Conservation (phyloP, 1,140 invertebrate species). For the Agraylea sexmaculata region DNA sequence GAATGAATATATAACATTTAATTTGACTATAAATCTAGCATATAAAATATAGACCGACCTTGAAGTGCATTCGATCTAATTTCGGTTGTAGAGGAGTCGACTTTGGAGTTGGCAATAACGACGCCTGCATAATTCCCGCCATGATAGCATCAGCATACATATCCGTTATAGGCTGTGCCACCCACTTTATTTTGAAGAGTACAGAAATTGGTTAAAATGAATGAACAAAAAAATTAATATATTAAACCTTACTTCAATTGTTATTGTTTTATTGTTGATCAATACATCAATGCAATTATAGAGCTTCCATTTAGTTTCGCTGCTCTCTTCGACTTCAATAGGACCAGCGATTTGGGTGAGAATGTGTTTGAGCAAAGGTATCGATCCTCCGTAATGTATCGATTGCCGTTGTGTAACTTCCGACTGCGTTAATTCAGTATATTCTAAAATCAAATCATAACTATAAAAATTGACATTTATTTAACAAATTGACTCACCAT, state of each 20-base stretch:
- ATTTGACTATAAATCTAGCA: too few species aligned
- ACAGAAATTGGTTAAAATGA: not conserved
- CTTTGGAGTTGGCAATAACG: conserved; percentile 48
- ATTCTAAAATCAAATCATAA: conserved; percentile 49
- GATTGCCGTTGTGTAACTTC: conserved; percentile 85
- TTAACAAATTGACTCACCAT: conserved; percentile 51
- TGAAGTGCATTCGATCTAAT: conserved; percentile 77
- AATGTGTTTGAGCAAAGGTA: conserved; percentile 69
- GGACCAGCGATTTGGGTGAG: conserved; percentile 73
- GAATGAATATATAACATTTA: too few species aligned
- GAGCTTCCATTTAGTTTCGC: conserved; percentile 58
- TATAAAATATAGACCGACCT: conserved; percentile 36
- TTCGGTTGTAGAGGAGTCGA: conserved; percentile 50
- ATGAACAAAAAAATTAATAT: conserved; percentile 2
- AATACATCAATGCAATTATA: conserved; percentile 72
- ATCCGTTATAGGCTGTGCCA: conserved; percentile 87
- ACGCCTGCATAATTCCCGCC: conserved; percentile 68
- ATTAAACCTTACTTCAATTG: conserved; percentile 54
- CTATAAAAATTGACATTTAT: conserved; percentile 5
- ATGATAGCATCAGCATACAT: conserved; percentile 96
- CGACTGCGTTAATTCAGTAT: conserved; percentile 91
- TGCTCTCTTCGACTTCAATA: conserved; percentile 55
- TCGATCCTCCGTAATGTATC: conserved; percentile 71
- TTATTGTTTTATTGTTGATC: conserved; percentile 73
- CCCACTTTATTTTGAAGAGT: conserved; percentile 53